Evolutionary conservation across 2,113 vertebrate genomes (phyloP), one percentile per base, ranked within the genome.

Genomic region (Corythornis madagascariensis): DNA sequence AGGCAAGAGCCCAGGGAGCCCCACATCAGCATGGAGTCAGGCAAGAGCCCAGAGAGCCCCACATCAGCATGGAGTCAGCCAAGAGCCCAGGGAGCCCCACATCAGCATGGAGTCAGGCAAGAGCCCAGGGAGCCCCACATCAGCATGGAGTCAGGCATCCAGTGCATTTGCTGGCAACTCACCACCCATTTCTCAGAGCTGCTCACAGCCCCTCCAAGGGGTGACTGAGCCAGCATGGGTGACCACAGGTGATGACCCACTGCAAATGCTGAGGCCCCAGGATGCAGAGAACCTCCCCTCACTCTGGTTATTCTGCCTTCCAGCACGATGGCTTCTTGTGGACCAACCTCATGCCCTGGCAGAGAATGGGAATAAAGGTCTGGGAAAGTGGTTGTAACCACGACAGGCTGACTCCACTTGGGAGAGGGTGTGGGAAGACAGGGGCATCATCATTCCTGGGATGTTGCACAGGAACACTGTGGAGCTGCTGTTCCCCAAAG

Each of bases 381-480:
- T 16, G 52, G 35, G 60, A 38, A 84, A 50, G 60, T 11, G 65
- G 19, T 24, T 45, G 60, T 6, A 56, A 77, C 45, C 80, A 42
- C 66, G 52, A 40, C 25, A 61, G 61, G 63, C 61, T 86, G 85
- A 48, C 28, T 71, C 57, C 8, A 1, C 31, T 5, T 2, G 33
- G 70, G 7, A 5, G 15, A 73, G n/a, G 21, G 8, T 19, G 29
- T 0, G 12, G 29, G 31, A 52, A 21, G 20, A 14, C 25, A 29
- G 21, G 0, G 28, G 2, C 5, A 7, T 14, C 55, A 35, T 9
- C 6, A 10, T 11, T 82, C n/a, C 17, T 16, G 2, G 0, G 24
- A 33, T 33, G 31, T 16, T 22, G 40, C 38, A 22, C 38, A 80
- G 43, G 17, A 79, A 67, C 0, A 0, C 35, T 28, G 25, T 6